phyloP scores from a whole-genome alignment of 2,888 invertebrate genomes.

The Hemaris fuciformis region DNA sequence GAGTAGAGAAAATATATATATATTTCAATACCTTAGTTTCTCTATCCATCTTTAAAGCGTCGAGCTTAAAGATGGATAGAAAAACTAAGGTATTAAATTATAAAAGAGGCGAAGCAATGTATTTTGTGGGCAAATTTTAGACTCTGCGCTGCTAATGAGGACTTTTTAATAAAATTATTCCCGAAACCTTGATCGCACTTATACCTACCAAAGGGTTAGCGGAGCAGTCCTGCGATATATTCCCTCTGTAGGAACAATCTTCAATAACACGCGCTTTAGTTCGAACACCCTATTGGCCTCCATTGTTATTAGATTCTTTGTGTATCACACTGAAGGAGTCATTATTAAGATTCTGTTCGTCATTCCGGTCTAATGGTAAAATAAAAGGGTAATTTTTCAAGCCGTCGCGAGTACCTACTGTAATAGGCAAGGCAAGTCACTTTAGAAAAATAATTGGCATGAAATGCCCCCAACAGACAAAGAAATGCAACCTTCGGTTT shows the following conservation, averaged over 20 bases:
- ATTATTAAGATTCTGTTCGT: background rate
- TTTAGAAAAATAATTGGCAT: slow-evolving; percentile 46
- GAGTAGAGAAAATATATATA: too few species aligned
- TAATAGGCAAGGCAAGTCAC: slow-evolving; percentile 14
- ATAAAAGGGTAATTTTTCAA: background rate
- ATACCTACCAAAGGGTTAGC: too few species aligned
- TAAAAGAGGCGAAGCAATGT: too few species aligned
- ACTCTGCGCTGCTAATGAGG: too few species aligned
- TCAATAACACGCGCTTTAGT: background rate
- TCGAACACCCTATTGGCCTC: background rate
- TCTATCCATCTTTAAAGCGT: too few species aligned
- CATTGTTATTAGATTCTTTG: background rate
- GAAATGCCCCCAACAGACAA: slow-evolving; percentile 28
- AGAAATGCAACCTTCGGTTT: slow-evolving; percentile 31
- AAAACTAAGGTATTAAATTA: too few species aligned
- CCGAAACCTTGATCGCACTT: background rate
- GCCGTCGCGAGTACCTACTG: background rate
- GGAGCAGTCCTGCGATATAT: too few species aligned
- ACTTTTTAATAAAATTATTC: background rate
- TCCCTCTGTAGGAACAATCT: too few species aligned
- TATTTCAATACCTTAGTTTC: too few species aligned
- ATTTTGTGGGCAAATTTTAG: too few species aligned
- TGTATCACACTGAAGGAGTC: background rate
- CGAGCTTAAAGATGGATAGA: too few species aligned
- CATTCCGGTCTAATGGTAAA: background rate